Base-by-base conservation (phyloP, 2,113 vertebrate genomes). In the Burhinus bistriatus region DNA sequence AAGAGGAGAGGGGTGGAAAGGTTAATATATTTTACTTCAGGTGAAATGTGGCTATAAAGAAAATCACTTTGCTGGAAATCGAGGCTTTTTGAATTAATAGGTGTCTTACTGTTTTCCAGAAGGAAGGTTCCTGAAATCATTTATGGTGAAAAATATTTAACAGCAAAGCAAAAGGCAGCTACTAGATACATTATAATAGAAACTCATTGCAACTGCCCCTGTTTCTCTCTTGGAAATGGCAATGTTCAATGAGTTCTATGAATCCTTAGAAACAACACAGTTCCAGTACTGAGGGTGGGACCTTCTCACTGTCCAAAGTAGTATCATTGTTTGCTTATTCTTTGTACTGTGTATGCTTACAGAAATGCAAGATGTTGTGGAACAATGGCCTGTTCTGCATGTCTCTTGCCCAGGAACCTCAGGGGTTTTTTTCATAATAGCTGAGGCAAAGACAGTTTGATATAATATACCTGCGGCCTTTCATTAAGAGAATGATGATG, bases 11-110 rank as follows among this genome's bases (percentile, higher is more conserved):
- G 1, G 42, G 7, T 49, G 26, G 47, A 89, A 92, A 81, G 66
- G 77, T 87, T 93, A 95, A 91, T 70, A 78, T 70, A 55, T 89
- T 90, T 96, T 45, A 78, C 15, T 78, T 76, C 38, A 76, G 61
- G 66, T 90, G 27, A 79, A 94, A 45, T 80, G 13, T 58, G 76
- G 5, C 18, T 68, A 40, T 88, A 62, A 90, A 93, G 44, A 82
- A 93, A 90, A 72, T 40, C 5, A 57, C 34, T 68, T 68, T 90
- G 21, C 17, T 87, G 77, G 68, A 95, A 79, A 87, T 52, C 2
- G 3, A 94, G 54, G 57, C 4, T 30, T 91, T 93, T 91, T 79
- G 38, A 87, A 72, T 36, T 73, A 64, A 78, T 57, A 59, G 13
- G 19, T 26, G 5, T 40, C 30, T 76, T 79, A 59, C 23, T 84